These are phyloP conservation scores for Drosophila lowei DNA, from an alignment of 1,140 invertebrate species.

Conservation along the genomic window DNA sequence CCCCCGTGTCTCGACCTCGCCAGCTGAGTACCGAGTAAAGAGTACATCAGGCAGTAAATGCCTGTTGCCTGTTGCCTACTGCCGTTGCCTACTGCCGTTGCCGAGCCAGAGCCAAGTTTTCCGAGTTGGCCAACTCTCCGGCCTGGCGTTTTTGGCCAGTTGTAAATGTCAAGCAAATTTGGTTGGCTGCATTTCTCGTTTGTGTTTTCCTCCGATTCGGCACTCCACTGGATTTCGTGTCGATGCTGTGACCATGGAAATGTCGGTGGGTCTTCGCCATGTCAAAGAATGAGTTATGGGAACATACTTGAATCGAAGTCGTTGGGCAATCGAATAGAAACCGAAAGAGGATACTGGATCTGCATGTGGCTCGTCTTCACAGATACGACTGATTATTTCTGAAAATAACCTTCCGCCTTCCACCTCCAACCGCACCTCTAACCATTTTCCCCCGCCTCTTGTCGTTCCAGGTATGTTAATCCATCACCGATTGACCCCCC, in stretches of 20 bases:
- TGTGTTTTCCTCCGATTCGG: constrained; percentile 23
- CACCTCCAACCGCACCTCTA: not conserved
- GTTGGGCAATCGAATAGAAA: not conserved
- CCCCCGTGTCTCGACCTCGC: constrained; percentile 1
- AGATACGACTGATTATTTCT: not conserved
- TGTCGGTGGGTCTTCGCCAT: not conserved
- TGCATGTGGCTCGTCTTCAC: not conserved
- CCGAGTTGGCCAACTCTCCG: constrained; percentile 38
- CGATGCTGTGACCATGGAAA: not conserved
- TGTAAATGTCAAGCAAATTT: constrained; percentile 81
- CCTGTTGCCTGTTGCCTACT: constrained; percentile 1
- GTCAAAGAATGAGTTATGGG: constrained; percentile 3
- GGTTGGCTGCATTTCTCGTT: constrained; percentile 62
- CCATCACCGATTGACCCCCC: constrained; percentile 7
- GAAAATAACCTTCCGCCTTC: not conserved
- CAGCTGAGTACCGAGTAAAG: constrained; percentile 11
- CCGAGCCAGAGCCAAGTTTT: constrained; percentile 2
- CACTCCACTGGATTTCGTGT: not conserved
- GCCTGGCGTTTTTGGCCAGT: constrained; percentile 45
- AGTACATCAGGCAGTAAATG: constrained; percentile 50
- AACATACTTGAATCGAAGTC: constrained; percentile 1
- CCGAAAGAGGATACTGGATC: not conserved
- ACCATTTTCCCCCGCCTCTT: constrained; percentile 5
- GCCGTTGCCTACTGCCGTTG: not conserved
- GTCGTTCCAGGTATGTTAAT: constrained; percentile 66